phyloP scores from a whole-genome alignment of 35 echinoderm and acorn worm genomes.

The Stichopus chloronotus region DNA sequence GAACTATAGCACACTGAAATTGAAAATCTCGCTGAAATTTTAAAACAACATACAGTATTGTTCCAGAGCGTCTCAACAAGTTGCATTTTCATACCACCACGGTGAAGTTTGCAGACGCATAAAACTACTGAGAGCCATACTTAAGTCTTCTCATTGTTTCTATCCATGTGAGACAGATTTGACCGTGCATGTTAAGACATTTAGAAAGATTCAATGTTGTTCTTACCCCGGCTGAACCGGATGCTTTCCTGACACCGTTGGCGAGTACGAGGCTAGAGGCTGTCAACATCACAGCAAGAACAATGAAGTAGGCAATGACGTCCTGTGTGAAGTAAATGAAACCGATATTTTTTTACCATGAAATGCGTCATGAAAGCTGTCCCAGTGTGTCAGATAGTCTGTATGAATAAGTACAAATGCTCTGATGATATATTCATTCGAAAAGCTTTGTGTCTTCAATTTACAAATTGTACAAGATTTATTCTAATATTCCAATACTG shows the following conservation, averaged over 20 bases:
- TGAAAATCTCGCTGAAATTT: no score
- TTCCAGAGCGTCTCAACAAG: no score
- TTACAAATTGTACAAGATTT: no score
- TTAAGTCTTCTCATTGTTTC: background rate
- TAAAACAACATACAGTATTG: no score
- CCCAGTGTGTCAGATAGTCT: no score
- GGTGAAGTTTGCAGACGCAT: background rate
- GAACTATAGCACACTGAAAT: no score
- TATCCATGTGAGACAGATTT: background rate
- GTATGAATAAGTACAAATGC: no score
- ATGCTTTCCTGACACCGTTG: background rate
- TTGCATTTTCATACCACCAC: background rate
- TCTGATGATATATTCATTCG: no score
- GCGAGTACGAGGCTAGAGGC: slow-evolving; percentile 3
- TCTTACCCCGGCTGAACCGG: slow-evolving; percentile 31
- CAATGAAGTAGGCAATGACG: background rate
- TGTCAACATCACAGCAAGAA: background rate
- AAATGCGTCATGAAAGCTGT: no score
- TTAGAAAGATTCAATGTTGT: background rate
- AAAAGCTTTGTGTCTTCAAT: no score
- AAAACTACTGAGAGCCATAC: background rate
- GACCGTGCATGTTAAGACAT: background rate
- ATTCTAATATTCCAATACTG: no score
- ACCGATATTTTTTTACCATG: background rate
- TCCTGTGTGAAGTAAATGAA: background rate